phyloP scores from a whole-genome alignment of 1,140 invertebrate species.

The Sycophaga agraensis region DNA sequence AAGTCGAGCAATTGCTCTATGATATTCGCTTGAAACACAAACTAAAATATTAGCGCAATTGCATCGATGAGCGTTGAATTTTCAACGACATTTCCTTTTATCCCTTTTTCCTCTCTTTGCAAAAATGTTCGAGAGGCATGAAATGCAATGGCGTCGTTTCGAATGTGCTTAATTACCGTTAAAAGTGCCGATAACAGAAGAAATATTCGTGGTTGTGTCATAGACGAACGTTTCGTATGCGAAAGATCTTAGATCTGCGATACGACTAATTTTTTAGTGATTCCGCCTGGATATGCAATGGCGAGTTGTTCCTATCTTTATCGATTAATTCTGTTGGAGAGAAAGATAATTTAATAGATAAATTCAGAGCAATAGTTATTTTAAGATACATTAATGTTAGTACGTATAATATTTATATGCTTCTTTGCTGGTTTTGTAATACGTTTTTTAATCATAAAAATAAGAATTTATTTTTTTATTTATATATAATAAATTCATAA shows the following conservation, averaged over 20 bases:
- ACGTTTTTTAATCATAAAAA: too few species aligned
- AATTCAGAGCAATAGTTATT: too few species aligned
- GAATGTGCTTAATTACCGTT: constrained; percentile 10
- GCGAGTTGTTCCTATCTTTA: background rate
- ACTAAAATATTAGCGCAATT: background rate
- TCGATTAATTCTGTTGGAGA: too few species aligned
- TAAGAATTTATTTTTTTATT: too few species aligned
- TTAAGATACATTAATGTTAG: too few species aligned
- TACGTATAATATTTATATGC: too few species aligned
- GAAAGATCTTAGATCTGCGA: constrained; percentile 11
- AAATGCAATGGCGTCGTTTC: constrained; percentile 14
- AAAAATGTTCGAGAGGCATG: background rate
- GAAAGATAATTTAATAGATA: too few species aligned
- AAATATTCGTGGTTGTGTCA: constrained; percentile 15
- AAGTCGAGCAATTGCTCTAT: too few species aligned
- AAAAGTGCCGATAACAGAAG: constrained; percentile 27
- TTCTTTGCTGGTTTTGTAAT: too few species aligned
- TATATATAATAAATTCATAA: too few species aligned
- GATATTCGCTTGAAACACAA: background rate
- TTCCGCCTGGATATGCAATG: background rate
- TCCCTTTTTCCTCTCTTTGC: constrained; percentile 5
- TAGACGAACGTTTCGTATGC: constrained; percentile 13
- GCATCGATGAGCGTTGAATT: background rate
- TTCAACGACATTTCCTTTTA: background rate
- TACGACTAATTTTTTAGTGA: constrained; percentile 9